phyloP scores from a whole-genome alignment of 2,113 vertebrate species.

The Anolis sagrei region DNA sequence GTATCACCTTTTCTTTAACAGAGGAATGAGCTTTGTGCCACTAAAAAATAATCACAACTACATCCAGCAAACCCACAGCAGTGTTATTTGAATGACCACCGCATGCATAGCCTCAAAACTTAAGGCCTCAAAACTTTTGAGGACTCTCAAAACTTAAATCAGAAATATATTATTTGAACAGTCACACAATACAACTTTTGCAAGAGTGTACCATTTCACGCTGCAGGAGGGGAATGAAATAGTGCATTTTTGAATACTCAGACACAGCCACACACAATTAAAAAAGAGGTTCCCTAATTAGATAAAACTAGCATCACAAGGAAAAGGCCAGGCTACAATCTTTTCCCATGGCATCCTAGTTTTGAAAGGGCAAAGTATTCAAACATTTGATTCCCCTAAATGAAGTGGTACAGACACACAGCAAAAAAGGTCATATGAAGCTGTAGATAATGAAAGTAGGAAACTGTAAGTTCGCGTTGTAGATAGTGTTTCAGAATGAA shows the following conservation, averaged over 20 bases:
- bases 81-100: slow-evolving; percentile 33
- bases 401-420: not conserved
- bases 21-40: slow-evolving; percentile 17
- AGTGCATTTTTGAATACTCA: not conserved
- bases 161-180: not conserved
- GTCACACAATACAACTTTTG: not conserved
- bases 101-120: not conserved
- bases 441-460: not conserved
- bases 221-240: not conserved
- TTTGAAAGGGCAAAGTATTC: not conserved
- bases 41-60: slow-evolving; percentile 14
- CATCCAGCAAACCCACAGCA: slow-evolving; percentile 35
- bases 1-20: slow-evolving; percentile 39
- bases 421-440: not conserved
- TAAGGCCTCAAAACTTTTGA: no score
- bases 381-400: not conserved
- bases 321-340: not conserved
- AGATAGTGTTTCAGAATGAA: not conserved
- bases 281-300: not conserved
- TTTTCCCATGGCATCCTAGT: not conserved
- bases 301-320: not conserved
- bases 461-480: not conserved
- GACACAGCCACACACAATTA: not conserved
- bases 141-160: not conserved
- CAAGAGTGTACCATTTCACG: not conserved